Conservation (phyloP, 2,113 vertebrate species). For the Ariopsis seemanni region DNA sequence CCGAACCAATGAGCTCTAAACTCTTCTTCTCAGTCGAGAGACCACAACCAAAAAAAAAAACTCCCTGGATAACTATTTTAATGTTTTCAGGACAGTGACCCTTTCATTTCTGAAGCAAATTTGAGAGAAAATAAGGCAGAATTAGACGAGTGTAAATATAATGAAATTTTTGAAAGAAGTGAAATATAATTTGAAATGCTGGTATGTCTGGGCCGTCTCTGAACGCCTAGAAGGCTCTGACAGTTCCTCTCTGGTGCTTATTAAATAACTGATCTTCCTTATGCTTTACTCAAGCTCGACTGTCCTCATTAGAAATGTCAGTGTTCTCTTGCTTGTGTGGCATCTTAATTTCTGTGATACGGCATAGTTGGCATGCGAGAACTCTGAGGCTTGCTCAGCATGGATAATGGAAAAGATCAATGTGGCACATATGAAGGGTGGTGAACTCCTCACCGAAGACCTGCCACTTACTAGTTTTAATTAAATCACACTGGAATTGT, state of each 20-base stretch:
- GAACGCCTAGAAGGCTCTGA: too few relatives aligned
- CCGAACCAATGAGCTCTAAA: too few relatives aligned
- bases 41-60: too few relatives aligned
- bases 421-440: conserved; percentile 39
- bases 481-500: conserved; percentile 62
- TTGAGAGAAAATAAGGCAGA: too few relatives aligned
- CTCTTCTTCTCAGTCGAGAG: too few relatives aligned
- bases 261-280: conserved; percentile 11
- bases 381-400: not conserved
- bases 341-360: conserved; percentile 12
- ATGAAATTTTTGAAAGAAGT: too few relatives aligned
- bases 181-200: too few relatives aligned
- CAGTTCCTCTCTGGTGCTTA: not conserved
- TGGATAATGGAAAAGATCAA: conserved; percentile 39
- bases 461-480: conserved; percentile 60
- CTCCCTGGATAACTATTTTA: too few relatives aligned
- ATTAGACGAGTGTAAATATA: too few relatives aligned
- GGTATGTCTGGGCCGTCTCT: too few relatives aligned
- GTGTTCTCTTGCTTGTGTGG: not conserved
- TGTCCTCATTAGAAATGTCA: not conserved
- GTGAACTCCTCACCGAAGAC: conserved; percentile 20
- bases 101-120: too few relatives aligned
- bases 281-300: not conserved
- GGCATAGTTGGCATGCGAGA: conserved; percentile 14
- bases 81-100: too few relatives aligned